A percentile compares a stretch with the other conserved stretches of the same genome.
Evolutionary conservation across 2,113 vertebrate genomes (phyloP).

Genomic region (Anas platyrhynchos): DNA sequence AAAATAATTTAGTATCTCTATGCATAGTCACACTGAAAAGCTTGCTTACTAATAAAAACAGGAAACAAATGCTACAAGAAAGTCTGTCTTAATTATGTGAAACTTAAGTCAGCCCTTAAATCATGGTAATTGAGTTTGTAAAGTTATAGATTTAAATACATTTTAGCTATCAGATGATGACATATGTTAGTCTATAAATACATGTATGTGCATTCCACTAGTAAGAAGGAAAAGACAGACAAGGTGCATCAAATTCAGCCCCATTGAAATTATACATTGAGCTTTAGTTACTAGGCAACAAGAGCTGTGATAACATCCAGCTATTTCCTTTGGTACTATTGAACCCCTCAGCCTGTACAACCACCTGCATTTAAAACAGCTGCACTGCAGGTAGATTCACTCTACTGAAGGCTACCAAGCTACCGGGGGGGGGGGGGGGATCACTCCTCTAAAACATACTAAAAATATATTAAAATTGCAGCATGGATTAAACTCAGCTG

Average conservation of each 20-base stretch:
- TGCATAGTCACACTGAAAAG: neutral
- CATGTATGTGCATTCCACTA: neutral
- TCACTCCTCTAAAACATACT: neutral
- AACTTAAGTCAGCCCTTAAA: neutral
- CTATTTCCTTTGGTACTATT: neutral
- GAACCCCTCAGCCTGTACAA: neutral
- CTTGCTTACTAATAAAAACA: neutral
- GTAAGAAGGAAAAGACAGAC: neutral
- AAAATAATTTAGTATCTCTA: neutral
- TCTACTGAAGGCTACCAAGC: neutral
- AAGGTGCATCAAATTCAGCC: neutral
- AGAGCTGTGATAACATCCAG: slow-evolving; percentile 3
- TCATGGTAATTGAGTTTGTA: neutral
- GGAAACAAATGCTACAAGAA: neutral
- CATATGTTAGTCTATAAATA: neutral
- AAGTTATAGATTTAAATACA: neutral
- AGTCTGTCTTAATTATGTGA: neutral
- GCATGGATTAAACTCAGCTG: neutral
- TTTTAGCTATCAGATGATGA: neutral
- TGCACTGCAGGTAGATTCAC: neutral
- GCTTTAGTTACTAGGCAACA: slow-evolving; percentile 52
- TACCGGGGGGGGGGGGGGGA: neutral
- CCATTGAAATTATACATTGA: neutral
- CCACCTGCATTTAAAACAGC: neutral
- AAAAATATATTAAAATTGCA: neutral